Evolutionary conservation across 2,888 invertebrate species (phyloP).

Genomic region (Diaprepes abbreviatus): DNA sequence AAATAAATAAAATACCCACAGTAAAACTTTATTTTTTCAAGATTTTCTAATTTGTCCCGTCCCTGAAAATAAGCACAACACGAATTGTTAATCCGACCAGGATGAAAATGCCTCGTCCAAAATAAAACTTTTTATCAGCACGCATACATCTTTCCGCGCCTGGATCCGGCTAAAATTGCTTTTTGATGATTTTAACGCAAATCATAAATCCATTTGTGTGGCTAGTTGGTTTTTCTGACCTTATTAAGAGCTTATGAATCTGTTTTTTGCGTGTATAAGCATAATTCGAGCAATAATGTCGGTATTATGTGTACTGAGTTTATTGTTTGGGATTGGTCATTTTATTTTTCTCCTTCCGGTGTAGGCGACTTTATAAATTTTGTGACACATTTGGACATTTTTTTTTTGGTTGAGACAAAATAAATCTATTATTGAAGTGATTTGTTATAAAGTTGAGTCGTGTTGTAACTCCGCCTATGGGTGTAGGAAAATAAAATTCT

Average conservation of each 20-base stretch:
- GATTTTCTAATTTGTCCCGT: background rate
- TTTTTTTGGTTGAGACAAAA: too few species aligned
- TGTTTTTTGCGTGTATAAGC: slow-evolving; percentile 14
- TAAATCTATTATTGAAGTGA: too few species aligned
- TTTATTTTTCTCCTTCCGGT: background rate
- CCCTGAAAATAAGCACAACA: slow-evolving; percentile 1
- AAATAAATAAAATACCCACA: too few species aligned
- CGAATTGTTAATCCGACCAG: slow-evolving; percentile 1
- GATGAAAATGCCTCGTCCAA: background rate
- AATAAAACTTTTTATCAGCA: slow-evolving; percentile 32
- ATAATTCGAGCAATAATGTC: background rate
- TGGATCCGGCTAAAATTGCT: slow-evolving; percentile 24
- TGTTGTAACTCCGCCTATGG: too few species aligned
- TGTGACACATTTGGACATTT: too few species aligned
- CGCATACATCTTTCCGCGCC: slow-evolving; percentile 27
- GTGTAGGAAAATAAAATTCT: too few species aligned
- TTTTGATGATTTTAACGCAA: slow-evolving; percentile 40
- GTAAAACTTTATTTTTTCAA: too few species aligned
- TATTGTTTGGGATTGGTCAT: slow-evolving; percentile 6
- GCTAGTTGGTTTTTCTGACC: slow-evolving; percentile 21
- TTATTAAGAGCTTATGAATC: slow-evolving; percentile 26
- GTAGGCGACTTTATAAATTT: background rate
- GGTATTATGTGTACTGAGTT: background rate
- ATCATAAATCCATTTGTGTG: slow-evolving; percentile 34
- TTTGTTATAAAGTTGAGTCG: too few species aligned